These are phyloP conservation scores for Diarsia rubi DNA, from an alignment of 2,888 invertebrate species.

Conservation along the genomic window DNA sequence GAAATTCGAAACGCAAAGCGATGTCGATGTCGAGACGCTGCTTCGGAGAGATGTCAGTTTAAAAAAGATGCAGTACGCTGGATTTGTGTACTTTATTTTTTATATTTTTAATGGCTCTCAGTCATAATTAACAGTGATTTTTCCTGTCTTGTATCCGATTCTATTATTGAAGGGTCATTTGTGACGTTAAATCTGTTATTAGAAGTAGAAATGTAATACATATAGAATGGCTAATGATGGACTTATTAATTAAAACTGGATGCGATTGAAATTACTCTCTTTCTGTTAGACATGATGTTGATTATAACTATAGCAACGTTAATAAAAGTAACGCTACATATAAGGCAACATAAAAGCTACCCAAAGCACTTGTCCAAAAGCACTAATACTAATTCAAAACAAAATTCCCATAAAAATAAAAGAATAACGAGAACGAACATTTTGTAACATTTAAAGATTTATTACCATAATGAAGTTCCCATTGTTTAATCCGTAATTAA, in stretches of 20 bases:
- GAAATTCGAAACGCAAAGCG: slow-evolving; percentile 85
- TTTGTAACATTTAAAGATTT: slow-evolving; percentile 57
- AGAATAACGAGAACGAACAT: slow-evolving; percentile 27
- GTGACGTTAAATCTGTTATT: slow-evolving; percentile 27
- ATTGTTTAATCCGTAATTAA: slow-evolving; percentile 78
- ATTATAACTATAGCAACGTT: background rate
- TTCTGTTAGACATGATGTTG: background rate
- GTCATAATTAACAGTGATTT: slow-evolving; percentile 62
- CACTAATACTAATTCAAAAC: slow-evolving; percentile 3
- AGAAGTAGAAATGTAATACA: background rate
- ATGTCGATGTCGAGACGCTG: slow-evolving; percentile 76
- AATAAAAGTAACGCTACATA: background rate
- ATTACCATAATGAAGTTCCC: slow-evolving; percentile 68
- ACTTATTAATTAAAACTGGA: background rate
- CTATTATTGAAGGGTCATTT: slow-evolving; percentile 25
- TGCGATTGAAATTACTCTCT: too few species aligned
- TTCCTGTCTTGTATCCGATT: slow-evolving; percentile 42
- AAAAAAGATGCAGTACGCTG: slow-evolving; percentile 66
- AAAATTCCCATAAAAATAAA: slow-evolving; percentile 38
- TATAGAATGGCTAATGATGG: background rate
- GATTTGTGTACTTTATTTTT: slow-evolving; percentile 52
- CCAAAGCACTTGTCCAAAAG: slow-evolving; percentile 6
- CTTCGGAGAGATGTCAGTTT: slow-evolving; percentile 78
- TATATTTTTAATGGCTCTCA: slow-evolving; percentile 60
- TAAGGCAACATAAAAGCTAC: slow-evolving; percentile 10